Evolutionary conservation across 1,140 invertebrate genomes (phyloP), one percentile per base, ranked within the genome.

Genomic region (Laupala kohalensis): DNA sequence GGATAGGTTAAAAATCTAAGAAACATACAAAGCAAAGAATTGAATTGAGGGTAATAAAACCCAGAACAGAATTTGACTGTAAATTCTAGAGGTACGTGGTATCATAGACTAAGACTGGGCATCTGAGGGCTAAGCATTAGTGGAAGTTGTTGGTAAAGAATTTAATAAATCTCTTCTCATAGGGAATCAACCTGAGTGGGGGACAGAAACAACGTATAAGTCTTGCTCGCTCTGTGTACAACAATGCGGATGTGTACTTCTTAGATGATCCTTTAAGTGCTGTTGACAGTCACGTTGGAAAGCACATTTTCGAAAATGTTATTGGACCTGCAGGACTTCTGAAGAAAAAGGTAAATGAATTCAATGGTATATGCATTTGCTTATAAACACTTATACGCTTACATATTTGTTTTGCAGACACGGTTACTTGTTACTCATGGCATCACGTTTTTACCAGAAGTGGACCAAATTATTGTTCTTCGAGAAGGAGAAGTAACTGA

Each of bases 161-260:
- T n/a, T n/a, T n/a, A n/a, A n/a, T n/a, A n/a, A n/a, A n/a, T n/a
- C n/a, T 28, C 68, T 19, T 37, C 9, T 64, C 29, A 24, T 69
- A 81, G 77, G 92, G 92, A 68, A 96, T 98, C 74, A 99, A 98
- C 82, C 83, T 99, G 70, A 96, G 93, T 70, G 97, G 97, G 67
- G 97, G 97, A 27, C 97, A 99, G 79, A 98, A 99, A 79, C 95
- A 98, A 80, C 85, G 97, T 76, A 93, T 99, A n/a, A 94, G 92
- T 74, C 83, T 99, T 65, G 97, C 97, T 0, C 85, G 97, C 77
- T 95, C 96, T 27, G 92, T 98, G 24, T 99, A 98, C 79, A 89
- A 86, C 75, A 87, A 96, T 79, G 87, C 91, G 1, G 94, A 99
- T 78, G 84, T 96, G 65, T 97, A 96, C 80, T 88, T 94, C 75